Conservation (phyloP, 2,888 invertebrate species). For the Oscheius sp. region DNA sequence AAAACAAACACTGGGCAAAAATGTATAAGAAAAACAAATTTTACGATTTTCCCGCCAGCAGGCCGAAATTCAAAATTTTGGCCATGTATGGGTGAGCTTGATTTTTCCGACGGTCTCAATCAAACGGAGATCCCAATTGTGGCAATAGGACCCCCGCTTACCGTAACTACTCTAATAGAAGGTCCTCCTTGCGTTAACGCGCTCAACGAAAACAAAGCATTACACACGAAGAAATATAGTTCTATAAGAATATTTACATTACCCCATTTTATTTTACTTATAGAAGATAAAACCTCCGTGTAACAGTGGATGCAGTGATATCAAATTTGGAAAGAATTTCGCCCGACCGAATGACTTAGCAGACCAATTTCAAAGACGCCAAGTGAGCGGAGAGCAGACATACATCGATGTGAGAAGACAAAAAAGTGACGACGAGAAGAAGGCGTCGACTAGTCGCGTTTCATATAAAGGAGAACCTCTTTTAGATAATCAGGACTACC, state of each 20-base stretch:
- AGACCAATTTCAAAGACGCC: constrained; percentile 2
- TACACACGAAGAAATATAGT: background rate
- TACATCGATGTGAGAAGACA: background rate
- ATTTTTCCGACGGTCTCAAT: background rate
- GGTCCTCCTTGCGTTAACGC: background rate
- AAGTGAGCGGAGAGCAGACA: constrained; percentile 2
- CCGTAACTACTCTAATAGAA: background rate
- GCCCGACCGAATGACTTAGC: background rate
- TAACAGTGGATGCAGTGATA: background rate
- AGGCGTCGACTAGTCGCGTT: background rate
- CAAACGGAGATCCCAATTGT: background rate
- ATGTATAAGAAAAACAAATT: background rate
- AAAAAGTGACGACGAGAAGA: background rate
- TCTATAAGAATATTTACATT: background rate
- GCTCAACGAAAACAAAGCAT: background rate
- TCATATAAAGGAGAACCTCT: background rate
- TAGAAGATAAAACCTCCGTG: constrained; percentile 1
- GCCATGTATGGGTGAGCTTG: background rate
- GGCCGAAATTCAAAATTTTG: background rate
- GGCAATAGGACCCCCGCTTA: background rate
- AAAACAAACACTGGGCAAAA: background rate
- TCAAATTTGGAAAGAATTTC: constrained; percentile 2
- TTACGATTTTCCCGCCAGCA: background rate
- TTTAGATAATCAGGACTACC: background rate
- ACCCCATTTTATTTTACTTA: background rate